phyloP scores from a whole-genome alignment of 2,888 invertebrate species.

The Elegia similella region DNA sequence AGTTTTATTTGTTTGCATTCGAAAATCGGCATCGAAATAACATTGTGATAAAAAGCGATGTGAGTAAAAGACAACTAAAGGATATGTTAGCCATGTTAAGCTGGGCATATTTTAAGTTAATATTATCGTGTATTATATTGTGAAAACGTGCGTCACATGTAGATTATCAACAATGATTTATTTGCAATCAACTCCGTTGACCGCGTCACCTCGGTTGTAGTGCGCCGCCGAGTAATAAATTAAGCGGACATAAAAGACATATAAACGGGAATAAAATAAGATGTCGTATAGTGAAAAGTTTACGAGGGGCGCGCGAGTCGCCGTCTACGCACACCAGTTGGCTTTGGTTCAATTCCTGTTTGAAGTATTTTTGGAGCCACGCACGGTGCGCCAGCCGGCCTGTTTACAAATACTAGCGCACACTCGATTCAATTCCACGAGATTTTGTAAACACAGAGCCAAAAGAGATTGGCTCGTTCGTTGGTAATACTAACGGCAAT shows the following conservation, averaged over 20 bases:
- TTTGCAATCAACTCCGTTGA: conserved; percentile 40
- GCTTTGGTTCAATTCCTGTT: conserved; percentile 77
- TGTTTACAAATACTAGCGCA: conserved; percentile 79
- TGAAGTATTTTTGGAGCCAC: conserved; percentile 76
- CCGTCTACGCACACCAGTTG: conserved; percentile 77
- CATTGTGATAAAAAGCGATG: neutral
- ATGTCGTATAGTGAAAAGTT: conserved; percentile 73
- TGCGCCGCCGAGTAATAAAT: conserved; percentile 47
- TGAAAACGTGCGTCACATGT: conserved; percentile 26
- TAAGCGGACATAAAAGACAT: conserved; percentile 59
- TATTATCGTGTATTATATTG: neutral
- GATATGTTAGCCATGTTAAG: neutral
- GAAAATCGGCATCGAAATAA: neutral
- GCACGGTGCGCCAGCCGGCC: conserved; percentile 58
- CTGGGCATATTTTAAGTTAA: neutral
- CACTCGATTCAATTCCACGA: conserved; percentile 70
- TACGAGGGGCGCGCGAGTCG: conserved; percentile 66
- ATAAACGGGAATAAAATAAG: conserved; percentile 65
- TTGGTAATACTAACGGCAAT: conserved; percentile 39
- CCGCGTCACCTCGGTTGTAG: conserved; percentile 32
- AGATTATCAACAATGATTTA: conserved; percentile 34
- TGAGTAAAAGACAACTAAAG: neutral
- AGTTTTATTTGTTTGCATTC: neutral
- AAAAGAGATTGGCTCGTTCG: conserved; percentile 58
- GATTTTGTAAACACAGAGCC: conserved; percentile 73